These are phyloP conservation scores for Taeniopygia guttata DNA, from an alignment of 2,797 vertebrate species.

Conservation along the genomic window DNA sequence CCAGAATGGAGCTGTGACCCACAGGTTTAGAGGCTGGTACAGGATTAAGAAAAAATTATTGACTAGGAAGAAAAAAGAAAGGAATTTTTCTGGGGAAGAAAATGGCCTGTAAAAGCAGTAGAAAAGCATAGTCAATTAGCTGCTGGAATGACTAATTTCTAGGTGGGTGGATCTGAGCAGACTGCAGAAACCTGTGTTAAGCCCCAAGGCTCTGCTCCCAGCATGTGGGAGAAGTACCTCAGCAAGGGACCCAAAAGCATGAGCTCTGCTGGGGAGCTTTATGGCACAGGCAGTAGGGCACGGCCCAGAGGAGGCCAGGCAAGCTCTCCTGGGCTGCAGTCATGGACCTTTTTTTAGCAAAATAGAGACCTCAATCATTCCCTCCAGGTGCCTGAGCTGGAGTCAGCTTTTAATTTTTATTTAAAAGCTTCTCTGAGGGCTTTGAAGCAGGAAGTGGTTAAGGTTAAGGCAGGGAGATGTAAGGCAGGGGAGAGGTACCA, in stretches of 20 bases:
- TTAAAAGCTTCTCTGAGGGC: not conserved
- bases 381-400: not conserved
- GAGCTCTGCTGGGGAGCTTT: not conserved
- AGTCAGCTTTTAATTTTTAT: not conserved
- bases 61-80: not conserved
- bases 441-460: not conserved
- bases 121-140: slow-evolving; percentile 13
- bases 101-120: slow-evolving; percentile 7
- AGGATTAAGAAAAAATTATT: not conserved
- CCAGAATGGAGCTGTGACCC: not conserved
- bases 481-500: not conserved
- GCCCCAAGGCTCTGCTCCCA: not conserved
- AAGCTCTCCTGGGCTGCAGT: not conserved
- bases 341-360: rapidly evolving
- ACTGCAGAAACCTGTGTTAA: not conserved
- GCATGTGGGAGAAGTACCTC: not conserved
- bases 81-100: not conserved
- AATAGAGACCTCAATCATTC: not conserved
- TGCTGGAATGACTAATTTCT: slow-evolving; percentile 60
- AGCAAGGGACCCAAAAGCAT: not conserved
- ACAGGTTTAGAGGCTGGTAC: not conserved
- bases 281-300: not conserved
- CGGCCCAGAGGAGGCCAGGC: not conserved
- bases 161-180: slow-evolving; percentile 50
- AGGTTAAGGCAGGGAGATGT: too few species aligned